Evolutionary conservation across 1,140 invertebrate genomes (phyloP).

Genomic region (Homalodisca vitripennis): DNA sequence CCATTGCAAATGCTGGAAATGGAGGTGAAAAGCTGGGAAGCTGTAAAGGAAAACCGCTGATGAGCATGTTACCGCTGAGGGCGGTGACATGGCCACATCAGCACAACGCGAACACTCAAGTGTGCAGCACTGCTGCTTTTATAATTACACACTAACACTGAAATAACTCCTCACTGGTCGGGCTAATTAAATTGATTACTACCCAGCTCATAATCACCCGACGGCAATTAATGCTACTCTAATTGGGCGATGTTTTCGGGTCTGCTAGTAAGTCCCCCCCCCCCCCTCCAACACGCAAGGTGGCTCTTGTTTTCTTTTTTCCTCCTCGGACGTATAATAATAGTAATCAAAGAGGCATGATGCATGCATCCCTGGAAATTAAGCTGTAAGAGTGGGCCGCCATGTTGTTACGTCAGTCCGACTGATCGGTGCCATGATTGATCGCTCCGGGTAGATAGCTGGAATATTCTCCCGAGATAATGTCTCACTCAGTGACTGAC

Average conservation of each 20-base stretch:
- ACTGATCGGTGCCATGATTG: slow-evolving; percentile 4
- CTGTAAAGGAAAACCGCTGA: too few relatives aligned
- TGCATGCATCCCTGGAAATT: slow-evolving; percentile 35
- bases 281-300: neutral
- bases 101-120: too few relatives aligned
- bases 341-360: slow-evolving; percentile 35
- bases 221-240: slow-evolving; percentile 16
- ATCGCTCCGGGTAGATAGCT: neutral
- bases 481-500: slow-evolving; percentile 13
- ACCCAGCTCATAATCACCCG: slow-evolving; percentile 17
- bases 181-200: slow-evolving; percentile 25
- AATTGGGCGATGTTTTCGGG: slow-evolving; percentile 24
- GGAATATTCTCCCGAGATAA: slow-evolving; percentile 8
- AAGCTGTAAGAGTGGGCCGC: slow-evolving; percentile 30
- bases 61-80: too few relatives aligned
- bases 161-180: slow-evolving; percentile 13
- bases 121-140: neutral
- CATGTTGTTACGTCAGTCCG: slow-evolving; percentile 1
- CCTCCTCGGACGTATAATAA: slow-evolving; percentile 32
- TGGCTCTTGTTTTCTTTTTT: slow-evolving; percentile 31
- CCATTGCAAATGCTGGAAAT: too few relatives aligned
- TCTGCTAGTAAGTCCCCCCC: neutral
- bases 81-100: too few relatives aligned
- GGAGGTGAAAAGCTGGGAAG: too few relatives aligned
- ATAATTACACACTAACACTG: slow-evolving; percentile 6